Evolutionary conservation across 92 coral and sea anemone genomes (phyloP), one percentile per base, ranked within the genome.

Genomic region (Porites rus): DNA sequence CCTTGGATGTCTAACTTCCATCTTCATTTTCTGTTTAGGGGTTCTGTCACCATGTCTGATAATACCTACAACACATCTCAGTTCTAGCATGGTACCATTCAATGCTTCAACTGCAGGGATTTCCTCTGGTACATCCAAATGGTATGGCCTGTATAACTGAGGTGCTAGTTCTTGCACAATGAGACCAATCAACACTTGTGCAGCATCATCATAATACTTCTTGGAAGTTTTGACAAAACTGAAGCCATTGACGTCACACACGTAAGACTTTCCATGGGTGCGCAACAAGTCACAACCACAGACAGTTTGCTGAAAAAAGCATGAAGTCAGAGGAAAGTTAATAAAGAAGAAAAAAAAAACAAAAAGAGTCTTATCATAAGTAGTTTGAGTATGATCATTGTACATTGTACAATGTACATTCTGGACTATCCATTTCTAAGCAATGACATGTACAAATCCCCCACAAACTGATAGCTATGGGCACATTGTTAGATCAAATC

Each of bases 201-300:
- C 95, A 84, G 98, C 94, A 75, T 97, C 99, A 31, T 97, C 99
- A 67, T 97, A 97, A 76, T 97, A 97, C 79, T 95, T 97, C 93
- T 91, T 95, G 56, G 99, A 97, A n/a, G 99, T 97, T 87, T 97
- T 97, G 20, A 97, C 99, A 78, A 97, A 97, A 76, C 99, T 97
- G 73, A 97, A 97, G 63, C 99, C 99, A 81, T 97, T 97, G 76
- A 97, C 99, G 80, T 97, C 99, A 78, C 99, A 97, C 12, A 97
- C 99, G 59, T 93, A 97, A 0, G 99, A 97, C 88, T 93, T 93
- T 51, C 99, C 99, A 79, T 95, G 98, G 6, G 97, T 96, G 59
- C 99, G 93, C 19, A 97, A 84, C 52, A 97, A 91, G 66, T 97
- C 99, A 84, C 96, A 97, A 1, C 99, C 99, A 88, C 99, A 97